Evolutionary conservation across 53 echinoderm and acorn worm genomes (phyloP).

Genomic region (Pentamera pediparva): DNA sequence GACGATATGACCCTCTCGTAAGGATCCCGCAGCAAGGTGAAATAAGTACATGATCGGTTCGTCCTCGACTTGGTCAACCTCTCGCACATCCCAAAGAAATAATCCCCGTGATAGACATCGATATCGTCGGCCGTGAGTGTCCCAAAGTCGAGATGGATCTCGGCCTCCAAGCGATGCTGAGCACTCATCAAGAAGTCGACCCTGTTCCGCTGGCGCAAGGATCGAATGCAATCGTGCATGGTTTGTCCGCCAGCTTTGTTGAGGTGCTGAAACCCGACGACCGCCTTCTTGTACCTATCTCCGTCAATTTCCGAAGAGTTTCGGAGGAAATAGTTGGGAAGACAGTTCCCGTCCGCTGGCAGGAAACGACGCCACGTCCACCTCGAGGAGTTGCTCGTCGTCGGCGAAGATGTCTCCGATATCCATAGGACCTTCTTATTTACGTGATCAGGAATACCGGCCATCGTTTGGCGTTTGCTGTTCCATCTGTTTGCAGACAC

Average conservation of each 20-base stretch:
- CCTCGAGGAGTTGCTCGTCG: too few relatives aligned
- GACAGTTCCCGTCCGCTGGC: not conserved
- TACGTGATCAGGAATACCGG: too few relatives aligned
- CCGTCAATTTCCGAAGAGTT: not conserved
- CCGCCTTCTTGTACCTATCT: conserved; percentile 6
- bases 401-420: too few relatives aligned
- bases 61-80: not conserved
- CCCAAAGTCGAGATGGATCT: not conserved
- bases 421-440: too few relatives aligned
- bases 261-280: conserved; percentile 57
- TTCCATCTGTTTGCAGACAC: too few relatives aligned
- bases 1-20: conserved; percentile 63
- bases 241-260: conserved; percentile 77
- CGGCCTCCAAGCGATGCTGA: not conserved
- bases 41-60: conserved; percentile 52
- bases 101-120: conserved; percentile 49
- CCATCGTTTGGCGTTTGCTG: too few relatives aligned
- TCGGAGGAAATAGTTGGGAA: not conserved
- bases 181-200: not conserved
- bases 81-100: conserved; percentile 69
- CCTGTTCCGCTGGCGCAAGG: not conserved
- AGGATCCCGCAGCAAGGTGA: conserved; percentile 69
- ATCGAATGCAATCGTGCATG: conserved; percentile 47
- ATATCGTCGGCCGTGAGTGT: not conserved
- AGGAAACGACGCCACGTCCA: too few relatives aligned